A percentile compares a stretch with the other conserved stretches of the same genome.
Evolutionary conservation across 1,140 invertebrate species (phyloP).

Genomic region (Drosophila tropicalis): DNA sequence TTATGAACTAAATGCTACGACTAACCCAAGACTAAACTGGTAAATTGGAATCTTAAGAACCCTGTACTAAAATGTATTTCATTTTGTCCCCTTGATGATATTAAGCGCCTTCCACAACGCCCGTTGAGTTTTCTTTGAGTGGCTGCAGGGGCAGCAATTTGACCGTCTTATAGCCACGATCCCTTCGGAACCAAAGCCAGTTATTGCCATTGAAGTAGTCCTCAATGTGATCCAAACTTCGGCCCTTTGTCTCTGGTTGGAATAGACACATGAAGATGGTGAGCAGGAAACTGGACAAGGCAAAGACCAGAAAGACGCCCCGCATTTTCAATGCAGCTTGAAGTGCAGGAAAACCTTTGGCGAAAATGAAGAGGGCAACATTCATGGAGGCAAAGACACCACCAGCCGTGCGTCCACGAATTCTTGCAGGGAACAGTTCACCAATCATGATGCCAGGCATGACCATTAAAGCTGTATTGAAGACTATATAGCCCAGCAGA

Average conservation of each 20-base stretch:
- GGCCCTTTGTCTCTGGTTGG: slow-evolving; percentile 93
- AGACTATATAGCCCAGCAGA: slow-evolving; percentile 87
- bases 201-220: slow-evolving; percentile 89
- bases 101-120: slow-evolving; percentile 20
- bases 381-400: slow-evolving; percentile 89
- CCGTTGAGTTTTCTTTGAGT: slow-evolving; percentile 16
- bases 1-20: slow-evolving; percentile 42
- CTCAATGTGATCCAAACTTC: slow-evolving; percentile 90
- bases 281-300: slow-evolving; percentile 86
- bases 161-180: slow-evolving; percentile 71
- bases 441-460: slow-evolving; percentile 89
- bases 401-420: slow-evolving; percentile 87
- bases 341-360: slow-evolving; percentile 88
- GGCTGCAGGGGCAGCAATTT: slow-evolving; percentile 53
- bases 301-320: slow-evolving; percentile 89
- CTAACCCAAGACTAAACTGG: slow-evolving; percentile 17
- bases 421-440: slow-evolving; percentile 88
- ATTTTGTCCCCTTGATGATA: background rate
- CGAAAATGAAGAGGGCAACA: slow-evolving; percentile 87
- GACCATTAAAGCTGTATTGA: slow-evolving; percentile 89
- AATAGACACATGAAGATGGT: slow-evolving; percentile 88
- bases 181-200: slow-evolving; percentile 85
- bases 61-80: slow-evolving; percentile 37
- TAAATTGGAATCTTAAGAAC: slow-evolving; percentile 46
- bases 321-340: slow-evolving; percentile 85